Evolutionary conservation across 2,797 vertebrate genomes (phyloP), one percentile per base, ranked within the genome.

Genomic region (Pseudopleuronectes americanus): DNA sequence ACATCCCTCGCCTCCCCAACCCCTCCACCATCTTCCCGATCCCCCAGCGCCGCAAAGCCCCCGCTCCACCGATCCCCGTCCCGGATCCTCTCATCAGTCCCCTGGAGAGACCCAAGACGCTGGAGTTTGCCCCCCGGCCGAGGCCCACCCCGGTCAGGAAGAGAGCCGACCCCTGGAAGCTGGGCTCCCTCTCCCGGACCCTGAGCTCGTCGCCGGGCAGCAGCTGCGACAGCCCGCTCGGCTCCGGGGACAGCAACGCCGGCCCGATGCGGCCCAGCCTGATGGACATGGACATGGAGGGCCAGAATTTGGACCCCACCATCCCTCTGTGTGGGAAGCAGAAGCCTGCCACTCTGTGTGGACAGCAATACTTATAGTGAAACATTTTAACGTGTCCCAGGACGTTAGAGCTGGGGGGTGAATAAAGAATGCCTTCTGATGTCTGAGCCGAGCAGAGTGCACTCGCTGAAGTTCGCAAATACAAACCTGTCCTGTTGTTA

Each of bases 271-370:
- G 84, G 59, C 95, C 93, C 56, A 96, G 90, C 21, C 93, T 98
- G 70, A 94, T 97, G 79, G 97, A 98, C 93, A 94, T 97, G 90
- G 96, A 98, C 86, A 88, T 95, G 90, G 97, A 97, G 74, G 97
- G 96, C 12, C 96, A 98, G 92, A 95, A 77, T 75, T 84, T 86
- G 81, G 97, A 97, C 93, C 91, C 71, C 53, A 97, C 96, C 0
- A 87, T 96, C 33, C 96, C 96, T 43, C 88, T 98, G 49, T 97
- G 96, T 8, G 95, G 92, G 57, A 48, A 94, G 80, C 80, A 52
- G 60, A 68, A 86, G 62, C 68, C 84, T 1, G 75, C 78, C 62
- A 62, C 92, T 43, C 81, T 94, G 31, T 94, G 92, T 49, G 92
- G 84, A 79, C 89, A 93, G n/a, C 87, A 93, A 48, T 89, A 90